Evolutionary conservation across 2,113 vertebrate genomes (phyloP).

Genomic region (Xenopus borealis): DNA sequence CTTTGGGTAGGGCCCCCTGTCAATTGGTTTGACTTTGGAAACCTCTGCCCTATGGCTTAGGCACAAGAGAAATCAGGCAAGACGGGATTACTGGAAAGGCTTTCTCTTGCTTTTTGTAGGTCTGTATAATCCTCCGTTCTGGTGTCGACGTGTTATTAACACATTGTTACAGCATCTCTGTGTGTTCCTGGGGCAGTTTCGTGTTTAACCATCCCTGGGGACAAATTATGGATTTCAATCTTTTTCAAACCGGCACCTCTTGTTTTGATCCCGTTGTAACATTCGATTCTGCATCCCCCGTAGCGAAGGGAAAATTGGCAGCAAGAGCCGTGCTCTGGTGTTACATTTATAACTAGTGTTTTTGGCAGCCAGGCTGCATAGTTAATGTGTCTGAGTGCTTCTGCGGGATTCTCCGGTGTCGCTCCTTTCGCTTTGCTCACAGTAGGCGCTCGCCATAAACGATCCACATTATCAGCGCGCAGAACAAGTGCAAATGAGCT

Average conservation of each 20-base stretch:
- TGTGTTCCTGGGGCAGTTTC: neutral
- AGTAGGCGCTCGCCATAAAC: constrained; percentile 3
- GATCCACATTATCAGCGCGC: neutral
- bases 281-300: neutral
- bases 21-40: too few species aligned
- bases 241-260: neutral
- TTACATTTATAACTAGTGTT: constrained; percentile 12
- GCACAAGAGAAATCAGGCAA: too few species aligned
- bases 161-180: too few species aligned
- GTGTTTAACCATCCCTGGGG: neutral
- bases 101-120: too few species aligned
- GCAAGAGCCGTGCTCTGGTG: neutral
- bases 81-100: too few species aligned
- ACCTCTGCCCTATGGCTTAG: too few species aligned
- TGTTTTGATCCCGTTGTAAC: neutral
- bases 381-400: constrained; percentile 13
- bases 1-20: too few species aligned
- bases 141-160: too few species aligned
- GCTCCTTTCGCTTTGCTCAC: constrained; percentile 4
- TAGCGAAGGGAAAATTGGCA: constrained; percentile 20
- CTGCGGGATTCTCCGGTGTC: neutral
- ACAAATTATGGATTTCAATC: neutral
- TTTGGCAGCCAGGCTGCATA: constrained; percentile 5
- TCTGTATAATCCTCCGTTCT: too few species aligned
- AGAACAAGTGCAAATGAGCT: neutral